Evolutionary conservation across 2,113 vertebrate species (phyloP).

Genomic region (Ammospiza caudacuta): DNA sequence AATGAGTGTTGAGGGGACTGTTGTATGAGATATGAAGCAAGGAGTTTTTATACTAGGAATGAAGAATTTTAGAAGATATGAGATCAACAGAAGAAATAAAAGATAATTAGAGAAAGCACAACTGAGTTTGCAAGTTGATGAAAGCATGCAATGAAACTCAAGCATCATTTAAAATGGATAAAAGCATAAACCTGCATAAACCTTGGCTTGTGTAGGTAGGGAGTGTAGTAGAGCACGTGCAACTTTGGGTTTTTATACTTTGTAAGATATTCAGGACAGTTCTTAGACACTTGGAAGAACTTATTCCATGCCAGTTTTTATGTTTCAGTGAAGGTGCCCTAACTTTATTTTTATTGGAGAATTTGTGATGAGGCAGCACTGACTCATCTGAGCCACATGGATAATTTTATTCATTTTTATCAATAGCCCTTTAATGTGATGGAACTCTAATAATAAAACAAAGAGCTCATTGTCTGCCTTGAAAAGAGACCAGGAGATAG

Average conservation of each 20-base stretch:
- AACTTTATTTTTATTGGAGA: constrained; percentile 48
- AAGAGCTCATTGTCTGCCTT: not conserved
- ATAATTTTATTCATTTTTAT: constrained; percentile 43
- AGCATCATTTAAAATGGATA: not conserved
- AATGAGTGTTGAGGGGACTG: not conserved
- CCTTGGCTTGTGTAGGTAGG: not conserved
- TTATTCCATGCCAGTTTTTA: not conserved
- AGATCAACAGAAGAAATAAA: not conserved
- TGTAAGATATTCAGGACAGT: not conserved
- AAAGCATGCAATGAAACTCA: not conserved
- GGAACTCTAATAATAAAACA: constrained; percentile 13
- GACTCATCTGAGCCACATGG: constrained; percentile 14
- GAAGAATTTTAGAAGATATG: not conserved
- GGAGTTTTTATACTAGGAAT: not conserved
- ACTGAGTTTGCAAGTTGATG: not conserved
- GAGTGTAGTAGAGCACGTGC: not conserved
- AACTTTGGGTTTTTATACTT: not conserved
- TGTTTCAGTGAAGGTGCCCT: constrained; percentile 6
- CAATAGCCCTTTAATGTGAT: not conserved
- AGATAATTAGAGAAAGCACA: not conserved
- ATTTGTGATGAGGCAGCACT: constrained; percentile 46
- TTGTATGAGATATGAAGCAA: not conserved
- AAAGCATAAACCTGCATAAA: not conserved
- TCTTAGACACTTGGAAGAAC: not conserved
- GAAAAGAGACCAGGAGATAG: not conserved